A percentile compares a stretch with the other conserved stretches of the same genome.
Evolutionary conservation across 2,113 vertebrate genomes (phyloP).

Genomic region (Nycticryphes semicollaris): DNA sequence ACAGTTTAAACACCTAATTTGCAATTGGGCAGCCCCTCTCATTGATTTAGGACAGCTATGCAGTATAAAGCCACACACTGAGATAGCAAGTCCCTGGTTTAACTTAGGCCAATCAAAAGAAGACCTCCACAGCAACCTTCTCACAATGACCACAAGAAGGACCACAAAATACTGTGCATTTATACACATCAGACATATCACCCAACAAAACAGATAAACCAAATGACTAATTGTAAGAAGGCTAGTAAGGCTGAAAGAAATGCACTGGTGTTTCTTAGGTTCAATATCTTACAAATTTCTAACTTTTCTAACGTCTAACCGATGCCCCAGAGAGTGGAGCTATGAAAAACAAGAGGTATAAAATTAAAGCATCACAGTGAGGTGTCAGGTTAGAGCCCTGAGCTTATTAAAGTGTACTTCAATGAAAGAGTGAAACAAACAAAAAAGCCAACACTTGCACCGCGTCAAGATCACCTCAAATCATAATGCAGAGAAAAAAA

Average conservation of each 20-base stretch:
- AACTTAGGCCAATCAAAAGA: background rate
- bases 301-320: background rate
- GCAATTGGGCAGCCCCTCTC: background rate
- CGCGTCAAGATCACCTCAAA: background rate
- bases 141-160: background rate
- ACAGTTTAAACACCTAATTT: background rate
- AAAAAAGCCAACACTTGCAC: background rate
- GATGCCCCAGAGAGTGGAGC: background rate
- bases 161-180: background rate
- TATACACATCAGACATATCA: background rate
- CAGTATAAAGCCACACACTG: background rate
- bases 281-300: background rate
- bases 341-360: background rate
- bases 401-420: background rate
- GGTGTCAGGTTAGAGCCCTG: background rate
- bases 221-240: background rate
- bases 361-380: background rate
- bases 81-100: background rate
- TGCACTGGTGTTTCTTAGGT: background rate
- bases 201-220: background rate
- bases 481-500: background rate
- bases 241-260: background rate
- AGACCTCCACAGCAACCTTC: background rate
- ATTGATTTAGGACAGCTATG: background rate
- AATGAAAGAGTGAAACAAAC: background rate